Conservation (phyloP, 2,113 vertebrate species). For the Cromileptes altivelis region DNA sequence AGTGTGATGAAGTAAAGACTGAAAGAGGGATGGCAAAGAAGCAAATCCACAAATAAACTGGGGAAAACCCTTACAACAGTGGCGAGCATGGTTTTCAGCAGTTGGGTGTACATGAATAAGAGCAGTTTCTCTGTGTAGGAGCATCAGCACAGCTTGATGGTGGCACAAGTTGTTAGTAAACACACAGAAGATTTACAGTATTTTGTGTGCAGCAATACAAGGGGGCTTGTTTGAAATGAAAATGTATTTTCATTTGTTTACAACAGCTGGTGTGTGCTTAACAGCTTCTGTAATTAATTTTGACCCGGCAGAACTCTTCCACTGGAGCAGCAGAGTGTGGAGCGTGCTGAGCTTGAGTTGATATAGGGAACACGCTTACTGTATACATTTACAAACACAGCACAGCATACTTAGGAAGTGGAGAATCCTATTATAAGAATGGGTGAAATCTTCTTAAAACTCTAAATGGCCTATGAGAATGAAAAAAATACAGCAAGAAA, state of each 20-base stretch:
- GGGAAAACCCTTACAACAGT: conserved; percentile 51
- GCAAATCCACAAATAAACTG: conserved; percentile 38
- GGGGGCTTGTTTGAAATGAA: conserved; percentile 80
- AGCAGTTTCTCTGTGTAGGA: conserved; percentile 61
- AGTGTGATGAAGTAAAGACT: conserved; percentile 18
- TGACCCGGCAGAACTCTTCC: conserved; percentile 78
- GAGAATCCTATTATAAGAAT: conserved; percentile 63
- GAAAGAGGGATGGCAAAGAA: conserved; percentile 23
- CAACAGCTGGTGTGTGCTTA: conserved; percentile 83
- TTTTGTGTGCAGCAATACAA: conserved; percentile 61
- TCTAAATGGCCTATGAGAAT: conserved; percentile 56
- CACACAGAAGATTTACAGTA: conserved; percentile 63
- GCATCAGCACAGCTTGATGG: conserved; percentile 61
- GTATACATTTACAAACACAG: conserved; percentile 45
- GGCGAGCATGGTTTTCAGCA: conserved; percentile 35
- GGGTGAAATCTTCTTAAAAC: conserved; percentile 70
- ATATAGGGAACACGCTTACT: conserved; percentile 41
- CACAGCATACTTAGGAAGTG: conserved; percentile 36
- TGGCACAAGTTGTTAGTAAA: conserved; percentile 69
- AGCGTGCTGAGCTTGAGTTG: conserved; percentile 61
- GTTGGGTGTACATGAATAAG: conserved; percentile 52
- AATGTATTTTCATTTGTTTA: conserved; percentile 85
- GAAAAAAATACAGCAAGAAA: conserved; percentile 10
- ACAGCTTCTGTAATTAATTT: conserved; percentile 84
- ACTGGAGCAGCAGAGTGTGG: conserved; percentile 49